Evolutionary conservation across 2,888 invertebrate genomes (phyloP), one percentile per base, ranked within the genome.

Genomic region (Biston stratarius): DNA sequence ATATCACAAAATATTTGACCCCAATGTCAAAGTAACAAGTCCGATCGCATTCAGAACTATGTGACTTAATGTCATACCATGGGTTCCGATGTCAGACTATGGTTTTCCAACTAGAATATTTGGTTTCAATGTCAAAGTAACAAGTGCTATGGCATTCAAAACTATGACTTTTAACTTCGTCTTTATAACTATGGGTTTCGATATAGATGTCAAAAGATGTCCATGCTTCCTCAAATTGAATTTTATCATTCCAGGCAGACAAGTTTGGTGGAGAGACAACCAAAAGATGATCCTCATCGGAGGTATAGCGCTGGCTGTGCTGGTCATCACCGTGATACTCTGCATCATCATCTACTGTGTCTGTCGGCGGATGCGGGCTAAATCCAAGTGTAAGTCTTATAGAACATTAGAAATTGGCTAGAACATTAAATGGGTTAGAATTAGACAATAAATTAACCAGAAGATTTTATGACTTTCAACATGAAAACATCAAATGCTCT

Each of bases 311-410:
- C 83, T 94, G 0, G 90, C 92, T 1, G 77, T 92, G 2, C 83
- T 94, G 6, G 86, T 94, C 75, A 82, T 94, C 77, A 95, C 96
- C 55, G 96, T 98, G 70, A 95, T 98, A 76, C 96, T 98, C 67
- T 97, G 97, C 91, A 96, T 97, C 87, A 96, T 97, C 84, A 97
- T 98, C 85, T 96, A 97, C 86, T 96, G 97, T 86, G 96, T 98
- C 78, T 98, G 98, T 88, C 95, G 97, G 77, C 95, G 97, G 78
- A 97, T 97, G 94, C 95, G 97, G 79, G 96, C 96, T 61, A 96
- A 96, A 77, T 96, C 96, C 77, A 97, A 97, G 96, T 97, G 97
- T 97, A 94, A 97, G 97, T 73, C 53, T 8, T 0, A 2, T 52
- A 49, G 12, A 12, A 34, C 12, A 34, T 34, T 51, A 8, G 34